Percentiles rank a stretch among this genome's conserved stretches.
phyloP scores from a whole-genome alignment of 64 coral and sea anemone genomes.

The Acropora tenuis region DNA sequence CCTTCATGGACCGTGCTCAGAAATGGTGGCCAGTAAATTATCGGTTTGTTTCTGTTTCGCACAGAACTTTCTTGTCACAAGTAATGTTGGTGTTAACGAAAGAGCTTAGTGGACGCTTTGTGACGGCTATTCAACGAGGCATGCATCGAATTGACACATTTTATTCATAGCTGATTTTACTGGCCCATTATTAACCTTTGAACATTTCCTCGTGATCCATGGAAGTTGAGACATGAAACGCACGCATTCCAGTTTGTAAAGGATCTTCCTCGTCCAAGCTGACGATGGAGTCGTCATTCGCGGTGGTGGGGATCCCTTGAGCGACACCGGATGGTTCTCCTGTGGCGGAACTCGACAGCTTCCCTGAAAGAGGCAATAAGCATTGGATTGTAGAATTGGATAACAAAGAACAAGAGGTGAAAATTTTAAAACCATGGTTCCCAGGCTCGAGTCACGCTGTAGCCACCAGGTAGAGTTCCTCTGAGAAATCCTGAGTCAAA shows the following conservation, averaged over 20 bases:
- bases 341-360: not conserved
- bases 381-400: not conserved
- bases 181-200: slow-evolving; percentile 61
- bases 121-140: too few relatives aligned
- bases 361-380: not conserved
- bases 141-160: too few relatives aligned
- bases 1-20: not conserved
- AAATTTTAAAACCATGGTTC: too few relatives aligned
- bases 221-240: slow-evolving; percentile 53
- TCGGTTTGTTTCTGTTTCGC: too few relatives aligned
- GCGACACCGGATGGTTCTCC: not conserved
- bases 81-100: too few relatives aligned
- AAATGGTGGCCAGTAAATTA: too few relatives aligned
- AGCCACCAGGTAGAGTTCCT: too few relatives aligned
- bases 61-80: too few relatives aligned
- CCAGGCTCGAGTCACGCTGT: too few relatives aligned
- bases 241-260: slow-evolving; percentile 30
- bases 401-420: not conserved
- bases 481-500: too few relatives aligned
- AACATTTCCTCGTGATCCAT: slow-evolving; percentile 74
- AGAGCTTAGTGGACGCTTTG: too few relatives aligned
- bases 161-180: not conserved
- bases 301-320: slow-evolving; percentile 1
- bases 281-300: slow-evolving; percentile 30
- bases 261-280: slow-evolving; percentile 44